A percentile compares a stretch with the other conserved stretches of the same genome.
Conservation (phyloP, 30 jellyfish, hydroid and myxozoan species). For the Mastigias papua region DNA sequence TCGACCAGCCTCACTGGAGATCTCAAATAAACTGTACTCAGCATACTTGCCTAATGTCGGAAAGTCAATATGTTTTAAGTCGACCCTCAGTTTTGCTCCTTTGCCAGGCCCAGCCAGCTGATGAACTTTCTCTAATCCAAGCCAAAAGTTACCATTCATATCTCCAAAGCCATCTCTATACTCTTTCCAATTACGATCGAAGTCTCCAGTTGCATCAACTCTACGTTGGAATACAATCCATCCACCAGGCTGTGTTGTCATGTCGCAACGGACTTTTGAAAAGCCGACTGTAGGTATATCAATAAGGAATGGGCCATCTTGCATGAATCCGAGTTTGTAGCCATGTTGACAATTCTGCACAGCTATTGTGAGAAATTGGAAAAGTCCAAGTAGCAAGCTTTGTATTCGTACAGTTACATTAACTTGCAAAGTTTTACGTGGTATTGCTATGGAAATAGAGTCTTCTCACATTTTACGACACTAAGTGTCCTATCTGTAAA, state of each 20-base stretch:
- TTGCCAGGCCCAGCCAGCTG: neutral
- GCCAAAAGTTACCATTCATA: conserved; percentile 3
- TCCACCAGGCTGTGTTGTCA: neutral
- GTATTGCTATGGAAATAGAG: too few species aligned
- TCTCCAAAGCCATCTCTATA: conserved; percentile 1
- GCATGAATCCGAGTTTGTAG: neutral
- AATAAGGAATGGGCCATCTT: neutral
- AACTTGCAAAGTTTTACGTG: too few species aligned
- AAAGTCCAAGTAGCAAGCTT: too few species aligned
- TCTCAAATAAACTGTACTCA: neutral
- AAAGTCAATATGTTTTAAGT: neutral
- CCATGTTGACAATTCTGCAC: too few species aligned
- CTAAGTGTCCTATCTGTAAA: too few species aligned
- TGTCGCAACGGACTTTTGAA: neutral
- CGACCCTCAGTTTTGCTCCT: neutral
- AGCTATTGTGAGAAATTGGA: too few species aligned
- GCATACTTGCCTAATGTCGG: neutral
- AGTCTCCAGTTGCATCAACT: neutral
- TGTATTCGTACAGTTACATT: too few species aligned
- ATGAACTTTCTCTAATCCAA: conserved; percentile 3
- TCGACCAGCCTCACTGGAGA: neutral
- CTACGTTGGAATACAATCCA: neutral
- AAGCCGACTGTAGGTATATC: neutral
- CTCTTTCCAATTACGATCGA: neutral
- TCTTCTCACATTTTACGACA: too few species aligned